phyloP scores from a whole-genome alignment of 2,113 vertebrate genomes.

The Megaceryle maxima region DNA sequence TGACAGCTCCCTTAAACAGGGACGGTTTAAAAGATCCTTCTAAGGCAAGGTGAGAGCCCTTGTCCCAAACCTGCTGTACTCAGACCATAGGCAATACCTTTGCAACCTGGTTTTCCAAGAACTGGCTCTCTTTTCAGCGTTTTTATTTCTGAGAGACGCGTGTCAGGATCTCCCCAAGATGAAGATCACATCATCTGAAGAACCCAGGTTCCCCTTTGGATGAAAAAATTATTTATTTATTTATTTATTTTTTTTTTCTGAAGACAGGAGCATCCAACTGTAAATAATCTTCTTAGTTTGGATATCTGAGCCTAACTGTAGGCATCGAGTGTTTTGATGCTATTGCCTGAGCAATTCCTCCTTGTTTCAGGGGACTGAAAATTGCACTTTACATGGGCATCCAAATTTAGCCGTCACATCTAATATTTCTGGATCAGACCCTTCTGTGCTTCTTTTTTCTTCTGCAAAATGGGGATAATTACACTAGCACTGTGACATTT shows the following conservation, averaged over 20 bases:
- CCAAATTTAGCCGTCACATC: conserved; percentile 22
- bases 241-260: not conserved
- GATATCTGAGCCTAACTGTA: not conserved
- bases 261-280: not conserved
- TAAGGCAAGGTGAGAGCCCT: not conserved
- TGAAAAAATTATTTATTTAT: not conserved
- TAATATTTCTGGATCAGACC: not conserved
- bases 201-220: not conserved
- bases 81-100: not conserved
- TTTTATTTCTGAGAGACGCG: not conserved
- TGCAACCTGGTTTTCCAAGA: not conserved
- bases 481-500: conserved; percentile 14
- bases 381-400: not conserved
- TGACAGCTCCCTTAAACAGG: not conserved
- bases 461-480: conserved; percentile 45
- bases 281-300: not conserved
- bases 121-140: not conserved
- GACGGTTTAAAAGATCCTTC: not conserved
- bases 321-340: not conserved
- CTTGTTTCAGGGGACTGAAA: not conserved
- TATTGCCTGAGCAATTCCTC: not conserved
- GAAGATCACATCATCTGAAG: not conserved
- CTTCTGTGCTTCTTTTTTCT: not conserved
- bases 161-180: not conserved
- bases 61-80: not conserved